These are phyloP conservation scores for Diabrotica balteata DNA, from an alignment of 2,888 invertebrate species.

Conservation along the genomic window DNA sequence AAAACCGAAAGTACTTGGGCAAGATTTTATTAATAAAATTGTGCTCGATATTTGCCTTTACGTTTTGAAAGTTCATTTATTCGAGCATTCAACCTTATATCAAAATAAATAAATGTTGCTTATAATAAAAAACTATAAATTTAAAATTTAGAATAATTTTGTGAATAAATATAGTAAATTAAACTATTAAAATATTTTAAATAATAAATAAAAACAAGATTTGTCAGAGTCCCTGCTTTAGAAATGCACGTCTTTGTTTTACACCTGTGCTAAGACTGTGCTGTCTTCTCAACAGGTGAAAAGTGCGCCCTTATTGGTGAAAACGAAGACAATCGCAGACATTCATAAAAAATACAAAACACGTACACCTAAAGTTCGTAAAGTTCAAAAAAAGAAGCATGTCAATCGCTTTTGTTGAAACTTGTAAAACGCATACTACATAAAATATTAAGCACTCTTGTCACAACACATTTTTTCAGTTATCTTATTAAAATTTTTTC, in stretches of 20 bases:
- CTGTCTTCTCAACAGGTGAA: slow-evolving; percentile 78
- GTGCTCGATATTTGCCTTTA: no score
- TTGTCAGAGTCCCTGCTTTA: slow-evolving; percentile 27
- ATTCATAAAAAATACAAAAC: slow-evolving; percentile 40
- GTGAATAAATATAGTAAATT: neutral
- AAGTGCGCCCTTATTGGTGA: slow-evolving; percentile 82
- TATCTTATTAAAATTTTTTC: slow-evolving; percentile 17
- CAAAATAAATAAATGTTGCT: neutral
- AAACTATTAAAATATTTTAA: neutral
- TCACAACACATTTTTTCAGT: slow-evolving; percentile 32
- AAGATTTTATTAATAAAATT: no score
- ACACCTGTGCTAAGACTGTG: slow-evolving; percentile 56
- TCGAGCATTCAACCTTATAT: no score
- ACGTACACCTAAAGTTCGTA: slow-evolving; percentile 32
- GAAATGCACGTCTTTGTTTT: slow-evolving; percentile 47
- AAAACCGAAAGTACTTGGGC: no score
- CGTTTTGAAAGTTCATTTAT: no score
- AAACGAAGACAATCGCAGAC: slow-evolving; percentile 68
- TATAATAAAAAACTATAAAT: no score
- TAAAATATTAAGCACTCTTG: slow-evolving; percentile 38
- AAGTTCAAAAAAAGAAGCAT: slow-evolving; percentile 40
- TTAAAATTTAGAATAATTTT: no score
- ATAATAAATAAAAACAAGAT: slow-evolving; percentile 12
- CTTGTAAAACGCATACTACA: slow-evolving; percentile 21
- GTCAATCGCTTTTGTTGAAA: slow-evolving; percentile 45